phyloP scores from a whole-genome alignment of 2,888 invertebrate species.

The Lymantria monacha region DNA sequence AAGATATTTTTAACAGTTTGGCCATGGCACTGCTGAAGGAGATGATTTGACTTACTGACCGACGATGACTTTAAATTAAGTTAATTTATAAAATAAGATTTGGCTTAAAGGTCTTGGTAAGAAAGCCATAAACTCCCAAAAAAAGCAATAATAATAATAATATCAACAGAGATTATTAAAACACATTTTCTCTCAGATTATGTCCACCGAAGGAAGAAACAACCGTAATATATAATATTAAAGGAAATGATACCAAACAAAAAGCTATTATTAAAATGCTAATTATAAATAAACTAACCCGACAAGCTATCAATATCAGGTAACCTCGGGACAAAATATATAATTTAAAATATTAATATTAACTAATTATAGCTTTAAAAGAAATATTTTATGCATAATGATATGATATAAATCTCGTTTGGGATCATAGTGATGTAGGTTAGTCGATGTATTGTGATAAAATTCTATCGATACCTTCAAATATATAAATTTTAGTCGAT shows the following conservation, averaged over 20 bases:
- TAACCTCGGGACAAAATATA: slow-evolving; percentile 49
- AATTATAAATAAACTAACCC: slow-evolving; percentile 47
- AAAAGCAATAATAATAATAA: no score
- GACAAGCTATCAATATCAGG: slow-evolving; percentile 45
- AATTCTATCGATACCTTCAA: slow-evolving; percentile 7
- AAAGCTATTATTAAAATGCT: slow-evolving; percentile 38
- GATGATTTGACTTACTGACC: no score
- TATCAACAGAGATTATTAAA: no score
- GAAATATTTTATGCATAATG: slow-evolving; percentile 82
- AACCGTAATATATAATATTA: slow-evolving; percentile 8
- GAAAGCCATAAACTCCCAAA: no score
- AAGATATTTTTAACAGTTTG: no score
- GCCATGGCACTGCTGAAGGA: no score
- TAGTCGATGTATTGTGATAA: slow-evolving; percentile 16
- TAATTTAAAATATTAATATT: slow-evolving; percentile 82
- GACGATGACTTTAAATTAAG: no score
- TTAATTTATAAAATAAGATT: no score
- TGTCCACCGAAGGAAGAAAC: no score
- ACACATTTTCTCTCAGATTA: no score
- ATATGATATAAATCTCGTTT: slow-evolving; percentile 78
- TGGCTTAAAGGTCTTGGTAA: no score
- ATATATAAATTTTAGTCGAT: no score
- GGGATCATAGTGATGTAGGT: slow-evolving; percentile 49
- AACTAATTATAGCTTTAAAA: slow-evolving; percentile 80
- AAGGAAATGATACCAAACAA: slow-evolving; percentile 24